Base-by-base conservation (phyloP, 2,113 vertebrate species). In the Rhinichthys klamathensis region DNA sequence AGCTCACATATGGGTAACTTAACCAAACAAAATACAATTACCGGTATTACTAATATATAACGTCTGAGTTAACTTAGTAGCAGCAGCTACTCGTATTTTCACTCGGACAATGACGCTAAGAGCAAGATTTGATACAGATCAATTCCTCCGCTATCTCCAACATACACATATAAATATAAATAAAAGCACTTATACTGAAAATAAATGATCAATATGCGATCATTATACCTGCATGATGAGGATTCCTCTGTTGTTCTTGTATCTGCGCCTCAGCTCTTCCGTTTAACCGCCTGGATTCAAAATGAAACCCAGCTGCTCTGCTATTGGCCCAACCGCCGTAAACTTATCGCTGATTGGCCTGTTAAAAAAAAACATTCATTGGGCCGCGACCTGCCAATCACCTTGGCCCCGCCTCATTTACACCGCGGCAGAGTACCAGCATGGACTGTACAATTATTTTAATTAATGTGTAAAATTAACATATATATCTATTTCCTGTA, bases 221-320 rank as follows among this genome's bases (percentile, higher is more conserved):
- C 44, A 61, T 27, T 80, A n/a, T 44, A 80, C 77, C 77, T 80
- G 77, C 77, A 80, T 80, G 35, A 44, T 69, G 80, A 21, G 12
- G 1, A 30, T 3, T 23, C 0, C 3, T 18, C 1, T 11, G 9
- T 2, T 11, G 9, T 2, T 6, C 7, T 15, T 0, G 1, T 0
- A 8, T 21, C n/a, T 15, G n/a, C 18, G n/a, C 1, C 9, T 54
- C 25, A 13, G 11, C 10, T 30, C 46, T 82, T 82, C 63, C 27
- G 63, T 51, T 82, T 54, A 82, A 82, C 80, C 80, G 80, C 80
- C 80, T 54, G 44, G 63, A 69, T 82, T 82, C 51, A 54, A 82
- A 82, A 15, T 23, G 44, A 35, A 32, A 3, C 30, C 35, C 15
- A 41, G 46, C 12, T 61, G 5, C 9, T 49, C 15, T 60, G 21